Evolutionary conservation across 2,113 vertebrate species (phyloP).

Genomic region (Nothoprocta pentlandii): DNA sequence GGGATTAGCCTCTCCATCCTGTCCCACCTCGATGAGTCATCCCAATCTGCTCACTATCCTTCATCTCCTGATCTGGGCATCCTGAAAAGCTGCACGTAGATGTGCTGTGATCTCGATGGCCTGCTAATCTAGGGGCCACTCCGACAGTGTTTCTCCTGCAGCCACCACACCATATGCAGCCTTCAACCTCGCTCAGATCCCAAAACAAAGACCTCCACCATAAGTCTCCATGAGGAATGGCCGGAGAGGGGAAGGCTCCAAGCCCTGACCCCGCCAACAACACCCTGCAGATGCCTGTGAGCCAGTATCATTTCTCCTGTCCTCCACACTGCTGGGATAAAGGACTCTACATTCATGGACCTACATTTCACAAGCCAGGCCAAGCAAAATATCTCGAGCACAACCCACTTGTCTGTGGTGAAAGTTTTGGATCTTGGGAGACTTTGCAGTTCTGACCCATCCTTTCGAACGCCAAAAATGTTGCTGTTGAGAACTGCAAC

Average conservation of each 20-base stretch:
- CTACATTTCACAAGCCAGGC: neutral
- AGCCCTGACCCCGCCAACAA: neutral
- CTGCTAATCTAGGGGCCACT: neutral
- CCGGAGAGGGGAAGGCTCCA: neutral
- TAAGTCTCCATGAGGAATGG: neutral
- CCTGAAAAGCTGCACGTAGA: neutral
- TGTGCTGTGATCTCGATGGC: neutral
- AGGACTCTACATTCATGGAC: accelerated
- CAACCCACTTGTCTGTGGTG: neutral
- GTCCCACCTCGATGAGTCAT: conserved; percentile 55
- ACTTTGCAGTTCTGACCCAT: neutral
- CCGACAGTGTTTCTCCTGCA: neutral
- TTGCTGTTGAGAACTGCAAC: neutral
- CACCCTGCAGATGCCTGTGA: neutral
- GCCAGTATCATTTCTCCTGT: neutral
- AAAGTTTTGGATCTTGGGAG: neutral
- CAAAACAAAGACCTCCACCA: neutral
- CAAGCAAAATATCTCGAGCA: neutral
- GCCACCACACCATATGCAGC: neutral
- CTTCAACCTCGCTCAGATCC: neutral
- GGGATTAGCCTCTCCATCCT: conserved; percentile 51
- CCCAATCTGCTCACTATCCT: neutral
- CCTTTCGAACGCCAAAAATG: neutral
- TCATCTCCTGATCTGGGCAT: neutral
- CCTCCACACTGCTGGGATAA: neutral